phyloP scores from a whole-genome alignment of 2,113 vertebrate genomes.

The Scomber colias region DNA sequence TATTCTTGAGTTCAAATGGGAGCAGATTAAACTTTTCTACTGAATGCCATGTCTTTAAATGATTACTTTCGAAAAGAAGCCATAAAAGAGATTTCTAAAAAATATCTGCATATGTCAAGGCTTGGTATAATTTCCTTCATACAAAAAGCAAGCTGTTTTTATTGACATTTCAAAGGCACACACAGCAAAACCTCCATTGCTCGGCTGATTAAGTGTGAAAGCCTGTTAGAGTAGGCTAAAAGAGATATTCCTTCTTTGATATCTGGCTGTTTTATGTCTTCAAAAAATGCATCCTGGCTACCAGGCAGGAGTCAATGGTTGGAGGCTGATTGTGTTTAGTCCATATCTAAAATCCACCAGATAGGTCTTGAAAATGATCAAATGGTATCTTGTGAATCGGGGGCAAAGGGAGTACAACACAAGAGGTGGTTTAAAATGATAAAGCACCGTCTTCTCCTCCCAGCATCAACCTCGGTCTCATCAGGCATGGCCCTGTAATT shows the following conservation, averaged over 20 bases:
- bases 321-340: not conserved
- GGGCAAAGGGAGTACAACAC: not conserved
- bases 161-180: not conserved
- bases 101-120: not conserved
- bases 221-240: not conserved
- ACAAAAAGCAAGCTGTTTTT: not conserved
- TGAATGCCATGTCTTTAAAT: not conserved
- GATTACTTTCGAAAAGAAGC: not conserved
- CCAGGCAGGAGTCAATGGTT: conserved; percentile 1
- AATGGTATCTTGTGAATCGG: not conserved
- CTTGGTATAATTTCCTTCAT: not conserved
- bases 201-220: not conserved
- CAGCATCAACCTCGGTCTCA: not conserved
- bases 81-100: not conserved
- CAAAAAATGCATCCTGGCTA: not conserved
- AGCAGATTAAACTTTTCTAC: not conserved
- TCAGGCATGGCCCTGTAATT: conserved; percentile 3
- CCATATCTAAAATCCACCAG: no score
- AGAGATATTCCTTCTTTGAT: not conserved
- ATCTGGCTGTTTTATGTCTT: not conserved
- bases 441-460: conserved; percentile 10
- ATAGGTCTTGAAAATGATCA: conserved; percentile 4
- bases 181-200: not conserved
- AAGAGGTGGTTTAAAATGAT: not conserved
- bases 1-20: not conserved